Evolutionary conservation across 2,888 invertebrate species (phyloP), one percentile per base, ranked within the genome.

Genomic region (Pandemis corylana): DNA sequence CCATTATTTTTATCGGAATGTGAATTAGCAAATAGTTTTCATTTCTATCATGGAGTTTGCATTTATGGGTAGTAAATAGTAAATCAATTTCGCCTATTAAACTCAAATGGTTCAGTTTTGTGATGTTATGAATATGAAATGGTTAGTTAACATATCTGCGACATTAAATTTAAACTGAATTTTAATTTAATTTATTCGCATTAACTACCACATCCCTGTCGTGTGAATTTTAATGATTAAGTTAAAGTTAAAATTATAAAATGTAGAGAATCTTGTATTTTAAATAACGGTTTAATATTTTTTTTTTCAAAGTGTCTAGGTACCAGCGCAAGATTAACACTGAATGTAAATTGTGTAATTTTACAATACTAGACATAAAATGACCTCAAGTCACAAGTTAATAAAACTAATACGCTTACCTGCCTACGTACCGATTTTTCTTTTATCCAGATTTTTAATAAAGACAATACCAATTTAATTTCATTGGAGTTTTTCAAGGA

Each of bases 11-110:
- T 3, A 12, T 59, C 12, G 12, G 20, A 56, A 9, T 12, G 36
- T 10, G 10, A 9, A 46, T 67, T 65, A 41, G 51, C 69, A 69
- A 76, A 80, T 28, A 72, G 71, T 66, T 72, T 56, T 28, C 28
- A 44, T 64, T 51, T 56, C 20, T 20, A 20, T 20, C 7, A 20
- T n/a, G 4, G 56, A 56, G 7, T 15, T 56, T 20, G 7, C 9
- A 20, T 51, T 59, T 59, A 28, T 10, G 2, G 5, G 28, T 4
- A 6, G 28, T 20, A 20, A 20, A 20, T 20, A 56, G 56, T 20
- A 20, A 59, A 59, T 9, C 28, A 59, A 3, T 10, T 10, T 59
- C 28, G 28, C 9, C 9, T 59, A 59, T 59, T 7, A 20, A 53
- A 59, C 15, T 59, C 28, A 59, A 59, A 59, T 56, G 20, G 59